Conservation (phyloP, 2,797 vertebrate genomes). For the Eutrigla gurnardus region DNA sequence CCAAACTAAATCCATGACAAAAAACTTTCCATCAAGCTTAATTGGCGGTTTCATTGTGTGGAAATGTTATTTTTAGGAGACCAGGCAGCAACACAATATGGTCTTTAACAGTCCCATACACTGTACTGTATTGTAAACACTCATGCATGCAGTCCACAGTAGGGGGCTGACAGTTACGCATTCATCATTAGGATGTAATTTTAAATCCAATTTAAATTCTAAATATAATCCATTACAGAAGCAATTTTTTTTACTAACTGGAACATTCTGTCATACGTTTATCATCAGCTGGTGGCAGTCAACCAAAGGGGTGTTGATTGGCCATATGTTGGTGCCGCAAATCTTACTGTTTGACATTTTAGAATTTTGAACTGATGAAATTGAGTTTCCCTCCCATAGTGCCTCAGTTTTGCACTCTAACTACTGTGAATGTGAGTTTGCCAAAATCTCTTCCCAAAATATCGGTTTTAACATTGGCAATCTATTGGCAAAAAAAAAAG, state of each 20-base stretch:
- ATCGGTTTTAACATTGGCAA: background rate
- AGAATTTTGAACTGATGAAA: background rate
- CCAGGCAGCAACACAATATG: too few relatives aligned
- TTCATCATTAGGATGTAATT: conserved; percentile 17
- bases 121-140: background rate
- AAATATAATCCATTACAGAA: background rate
- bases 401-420: too few relatives aligned
- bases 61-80: too few relatives aligned
- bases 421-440: background rate
- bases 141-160: background rate
- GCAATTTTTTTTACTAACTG: background rate
- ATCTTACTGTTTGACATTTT: background rate
- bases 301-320: background rate
- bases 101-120: background rate
- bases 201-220: background rate
- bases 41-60: too few relatives aligned
- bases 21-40: too few relatives aligned
- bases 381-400: background rate
- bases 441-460: background rate
- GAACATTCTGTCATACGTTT: background rate
- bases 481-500: background rate
- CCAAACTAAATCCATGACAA: too few relatives aligned
- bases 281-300: background rate
- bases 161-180: background rate
- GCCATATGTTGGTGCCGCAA: background rate